Evolutionary conservation across 2,113 vertebrate species (phyloP).

Genomic region (Dromiciops gliroides): DNA sequence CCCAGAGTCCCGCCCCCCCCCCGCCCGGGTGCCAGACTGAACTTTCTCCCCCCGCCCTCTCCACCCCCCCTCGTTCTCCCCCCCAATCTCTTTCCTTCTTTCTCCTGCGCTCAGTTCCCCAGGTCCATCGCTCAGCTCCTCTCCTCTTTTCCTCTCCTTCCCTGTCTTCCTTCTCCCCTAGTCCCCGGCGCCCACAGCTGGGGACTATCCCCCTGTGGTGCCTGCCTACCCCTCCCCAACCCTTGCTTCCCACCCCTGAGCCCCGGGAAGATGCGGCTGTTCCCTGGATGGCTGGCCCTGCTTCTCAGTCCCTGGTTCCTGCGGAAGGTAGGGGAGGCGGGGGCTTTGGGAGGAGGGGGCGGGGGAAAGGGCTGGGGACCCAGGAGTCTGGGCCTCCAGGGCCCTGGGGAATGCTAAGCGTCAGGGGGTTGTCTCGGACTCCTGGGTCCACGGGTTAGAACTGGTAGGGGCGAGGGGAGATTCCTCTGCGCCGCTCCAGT

Average conservation of each 20-base stretch:
- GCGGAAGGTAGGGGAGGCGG: constrained; percentile 70
- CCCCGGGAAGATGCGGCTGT: constrained; percentile 72
- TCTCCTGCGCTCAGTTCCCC: neutral
- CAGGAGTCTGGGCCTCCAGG: constrained; percentile 9
- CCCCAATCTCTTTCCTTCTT: neutral
- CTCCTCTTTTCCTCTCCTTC: neutral
- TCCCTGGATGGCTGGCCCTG: constrained; percentile 74
- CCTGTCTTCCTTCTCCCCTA: neutral
- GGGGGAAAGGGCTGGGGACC: constrained; percentile 16
- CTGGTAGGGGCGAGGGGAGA: neutral
- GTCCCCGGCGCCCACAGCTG: constrained; percentile 29
- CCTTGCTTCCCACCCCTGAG: constrained; percentile 30
- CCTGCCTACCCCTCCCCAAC: neutral
- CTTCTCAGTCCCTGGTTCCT: constrained; percentile 75
- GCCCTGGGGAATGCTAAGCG: neutral
- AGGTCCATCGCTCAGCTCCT: neutral
- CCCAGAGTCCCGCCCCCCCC: neutral
- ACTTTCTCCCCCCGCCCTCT: neutral
- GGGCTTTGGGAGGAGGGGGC: neutral
- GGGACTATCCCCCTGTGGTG: neutral
- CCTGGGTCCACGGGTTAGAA: neutral
- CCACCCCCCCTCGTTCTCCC: neutral
- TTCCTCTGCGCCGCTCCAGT: neutral
- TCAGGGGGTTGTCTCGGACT: neutral
- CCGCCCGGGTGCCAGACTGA: neutral